Evolutionary conservation across 2,113 vertebrate species (phyloP), one percentile per base, ranked within the genome.

Genomic region (Boleophthalmus pectinirostris): DNA sequence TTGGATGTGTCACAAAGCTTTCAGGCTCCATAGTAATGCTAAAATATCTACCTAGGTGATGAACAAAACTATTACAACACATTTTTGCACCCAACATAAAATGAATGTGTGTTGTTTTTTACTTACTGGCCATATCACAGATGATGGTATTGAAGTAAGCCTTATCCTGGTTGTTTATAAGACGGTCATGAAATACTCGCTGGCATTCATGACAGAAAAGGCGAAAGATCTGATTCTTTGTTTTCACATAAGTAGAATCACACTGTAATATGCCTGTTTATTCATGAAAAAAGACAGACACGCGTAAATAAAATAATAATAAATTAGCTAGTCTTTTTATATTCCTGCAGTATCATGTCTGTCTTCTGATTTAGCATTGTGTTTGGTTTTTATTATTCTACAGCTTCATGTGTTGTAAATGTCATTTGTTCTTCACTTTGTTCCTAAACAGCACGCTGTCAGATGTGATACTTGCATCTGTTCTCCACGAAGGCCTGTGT

Each of bases 141-240:
- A 96, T 67, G 75, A 96, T 95, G 71, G 68, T 69, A 82, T 96
- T 91, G 80, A n/a, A n/a, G n/a, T n/a, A 96, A 97, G 83, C 85
- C 70, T 96, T 95, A 75, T 96, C 94, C 84, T 95, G 92, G 60
- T 66, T 94, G 87, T 94, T 94, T 85, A 95, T 96, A 54, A 96
- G 90, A 3, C 95, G 91, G 65, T 96, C 92, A 0, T 94, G 94
- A 87, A 96, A 97, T 14, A 96, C 93, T 33, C 94, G 93, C 85
- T 94, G 94, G 80, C 94, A 95, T 78, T 97, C 93, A 2, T 96
- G 94, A 75, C 94, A 96, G 85, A 94, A 94, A 8, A 96, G 90
- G 75, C 94, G 91, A 88, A 97, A 96, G 75, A 96, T 92, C 78
- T 96, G 94, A 0, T 74, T 88, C 83, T 94, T 91, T 56, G 94